Conservation (phyloP, 64 coral and sea anemone species). For the Platygyra sinensis region DNA sequence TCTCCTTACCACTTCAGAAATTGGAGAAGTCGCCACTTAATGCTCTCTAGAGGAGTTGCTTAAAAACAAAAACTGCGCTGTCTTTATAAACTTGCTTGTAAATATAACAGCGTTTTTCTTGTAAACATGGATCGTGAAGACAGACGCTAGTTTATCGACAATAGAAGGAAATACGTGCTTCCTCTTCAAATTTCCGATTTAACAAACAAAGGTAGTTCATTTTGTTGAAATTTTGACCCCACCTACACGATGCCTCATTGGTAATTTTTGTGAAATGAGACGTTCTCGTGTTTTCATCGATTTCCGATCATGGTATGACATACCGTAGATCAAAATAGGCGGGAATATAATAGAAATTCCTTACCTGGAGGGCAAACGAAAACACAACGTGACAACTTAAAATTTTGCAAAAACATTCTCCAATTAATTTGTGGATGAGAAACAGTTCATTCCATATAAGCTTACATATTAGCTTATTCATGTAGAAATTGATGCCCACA, state of each 20-base stretch:
- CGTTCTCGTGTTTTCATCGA: not conserved
- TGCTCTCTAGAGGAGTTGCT: not conserved
- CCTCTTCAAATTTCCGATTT: not conserved
- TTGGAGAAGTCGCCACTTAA: not conserved
- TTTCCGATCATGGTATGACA: not conserved
- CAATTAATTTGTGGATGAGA: not conserved
- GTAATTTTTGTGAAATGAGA: not conserved
- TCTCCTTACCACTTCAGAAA: constrained; percentile 4
- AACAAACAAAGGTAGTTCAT: not conserved
- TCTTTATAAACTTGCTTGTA: not conserved
- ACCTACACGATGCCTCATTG: not conserved
- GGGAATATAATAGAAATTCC: too few species aligned
- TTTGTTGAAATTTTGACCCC: not conserved
- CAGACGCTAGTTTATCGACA: not conserved
- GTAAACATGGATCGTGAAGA: not conserved
- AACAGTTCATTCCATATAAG: not conserved
- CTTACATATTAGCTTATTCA: not conserved
- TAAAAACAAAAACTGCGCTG: not conserved
- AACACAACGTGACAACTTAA: not conserved
- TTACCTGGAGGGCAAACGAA: not conserved
- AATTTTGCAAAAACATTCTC: not conserved
- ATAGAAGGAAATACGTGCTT: not conserved
- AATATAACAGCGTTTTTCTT: not conserved
- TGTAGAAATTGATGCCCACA: too few species aligned
- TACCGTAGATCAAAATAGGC: not conserved